phyloP scores from a whole-genome alignment of 2,113 vertebrate species.

The Callipepla squamata region DNA sequence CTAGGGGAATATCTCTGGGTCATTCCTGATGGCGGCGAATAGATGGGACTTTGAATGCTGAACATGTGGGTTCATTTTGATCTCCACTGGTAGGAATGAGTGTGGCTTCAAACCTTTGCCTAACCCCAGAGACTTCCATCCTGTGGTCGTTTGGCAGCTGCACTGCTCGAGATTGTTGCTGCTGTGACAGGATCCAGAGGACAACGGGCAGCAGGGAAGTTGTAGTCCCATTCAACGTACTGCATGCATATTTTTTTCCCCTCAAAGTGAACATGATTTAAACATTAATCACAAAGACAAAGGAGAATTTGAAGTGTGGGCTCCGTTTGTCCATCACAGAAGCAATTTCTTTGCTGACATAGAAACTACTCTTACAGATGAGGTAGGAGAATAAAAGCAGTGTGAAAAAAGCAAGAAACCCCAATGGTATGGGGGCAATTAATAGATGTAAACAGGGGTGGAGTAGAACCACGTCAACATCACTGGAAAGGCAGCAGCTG shows the following conservation, averaged over 20 bases:
- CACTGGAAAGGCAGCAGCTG: not conserved
- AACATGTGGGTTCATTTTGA: not conserved
- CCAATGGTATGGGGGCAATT: not conserved
- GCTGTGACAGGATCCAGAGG: not conserved
- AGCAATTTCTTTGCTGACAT: not conserved
- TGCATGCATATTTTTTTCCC: not conserved
- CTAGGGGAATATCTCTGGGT: not conserved
- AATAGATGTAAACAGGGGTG: not conserved
- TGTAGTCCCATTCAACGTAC: not conserved
- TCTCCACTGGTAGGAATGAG: not conserved
- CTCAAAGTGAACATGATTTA: not conserved
- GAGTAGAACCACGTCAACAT: not conserved
- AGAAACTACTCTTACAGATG: slow-evolving; percentile 12
- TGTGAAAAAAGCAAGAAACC: not conserved
- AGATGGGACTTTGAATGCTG: not conserved
- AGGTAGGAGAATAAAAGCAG: not conserved
- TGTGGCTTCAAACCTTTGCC: not conserved
- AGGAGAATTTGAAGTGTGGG: not conserved
- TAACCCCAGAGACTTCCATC: not conserved
- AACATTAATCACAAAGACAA: not conserved
- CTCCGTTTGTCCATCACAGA: not conserved
- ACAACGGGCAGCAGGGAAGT: not conserved
- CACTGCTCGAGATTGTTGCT: not conserved
- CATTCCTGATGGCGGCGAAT: not conserved
- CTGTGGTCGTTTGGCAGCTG: not conserved